Base-by-base conservation (phyloP, 2,113 vertebrate genomes). In the Anoura caudifer region DNA sequence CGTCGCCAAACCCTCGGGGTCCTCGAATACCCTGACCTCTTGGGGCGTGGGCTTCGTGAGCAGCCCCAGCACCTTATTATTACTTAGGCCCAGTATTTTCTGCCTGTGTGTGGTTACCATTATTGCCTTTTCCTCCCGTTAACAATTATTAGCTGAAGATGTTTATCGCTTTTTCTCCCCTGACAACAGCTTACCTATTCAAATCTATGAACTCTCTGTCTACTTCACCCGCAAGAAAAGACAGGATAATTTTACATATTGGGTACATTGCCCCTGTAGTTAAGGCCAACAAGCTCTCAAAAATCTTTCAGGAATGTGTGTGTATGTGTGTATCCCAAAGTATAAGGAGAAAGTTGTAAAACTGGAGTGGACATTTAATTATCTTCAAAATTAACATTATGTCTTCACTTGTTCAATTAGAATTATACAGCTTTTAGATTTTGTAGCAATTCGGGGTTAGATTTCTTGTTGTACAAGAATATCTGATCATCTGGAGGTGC, bases 351-450 rank as follows among this genome's bases (percentile, higher is more conserved):
- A 92, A 95, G 79, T 65, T 52, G 14, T 82, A 77, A 89, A 83
- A 69, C 1, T 67, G 50, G 31, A 73, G 59, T 79, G 52, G 52
- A 41, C 75, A 7, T 91, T 94, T 76, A 82, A 87, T 50, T 36
- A 75, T 36, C 38, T 81, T 94, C 50, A 76, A 67, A 87, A 94
- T 81, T 91, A 86, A 67, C 73, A 96, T 86, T 16, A 24, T 16
- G n/a, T 41, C 9, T 41, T 50, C 89, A 59, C 38, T 76, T 38
- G 45, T 82, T 91, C 11, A 75, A 43, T 69, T 82, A 83, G 75
- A n/a, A 96, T 86, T 69, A 61, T 38, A 36, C 7, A 69, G 7
- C 0, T 84, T 96, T 88, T 88, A 79, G 59, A 96, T 92, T 89
- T 83, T 94, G 93, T 72, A 83, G 52, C 79, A 77, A 73, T 50